Evolutionary conservation across 2,797 vertebrate genomes (phyloP).

Genomic region (Allobates femoralis): DNA sequence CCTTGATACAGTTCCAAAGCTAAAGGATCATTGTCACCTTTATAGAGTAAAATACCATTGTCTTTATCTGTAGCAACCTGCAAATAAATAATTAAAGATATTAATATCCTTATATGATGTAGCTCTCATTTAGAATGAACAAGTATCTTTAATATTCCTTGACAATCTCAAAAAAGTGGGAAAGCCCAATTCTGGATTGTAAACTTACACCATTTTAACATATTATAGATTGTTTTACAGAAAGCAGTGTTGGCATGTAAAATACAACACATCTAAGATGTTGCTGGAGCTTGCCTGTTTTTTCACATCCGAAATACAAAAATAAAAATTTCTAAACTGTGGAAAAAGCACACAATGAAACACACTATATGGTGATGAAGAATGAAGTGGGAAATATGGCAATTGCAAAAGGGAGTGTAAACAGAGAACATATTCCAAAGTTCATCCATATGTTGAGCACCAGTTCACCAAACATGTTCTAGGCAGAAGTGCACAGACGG

Average conservation of each 20-base stretch:
- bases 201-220: neutral
- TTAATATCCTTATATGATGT: neutral
- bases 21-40: slow-evolving; percentile 92
- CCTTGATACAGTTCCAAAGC: slow-evolving; percentile 94
- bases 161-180: neutral
- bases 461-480: slow-evolving; percentile 24
- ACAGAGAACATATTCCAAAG: slow-evolving; percentile 33
- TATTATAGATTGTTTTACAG: neutral
- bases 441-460: slow-evolving; percentile 43
- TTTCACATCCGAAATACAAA: slow-evolving; percentile 33
- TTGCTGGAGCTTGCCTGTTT: slow-evolving; percentile 15
- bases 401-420: slow-evolving; percentile 31
- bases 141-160: neutral
- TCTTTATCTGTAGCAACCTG: slow-evolving; percentile 97
- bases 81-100: slow-evolving; percentile 54
- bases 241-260: neutral
- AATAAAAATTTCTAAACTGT: slow-evolving; percentile 1
- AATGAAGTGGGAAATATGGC: slow-evolving; percentile 36
- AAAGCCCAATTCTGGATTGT: neutral
- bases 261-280: neutral
- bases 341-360: slow-evolving; percentile 25
- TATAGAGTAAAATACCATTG: slow-evolving; percentile 93
- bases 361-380: slow-evolving; percentile 36
- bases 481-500: slow-evolving; percentile 18
- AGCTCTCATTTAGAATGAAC: neutral